phyloP scores from a whole-genome alignment of 2,113 vertebrate genomes.

The Rafetus swinhoei region DNA sequence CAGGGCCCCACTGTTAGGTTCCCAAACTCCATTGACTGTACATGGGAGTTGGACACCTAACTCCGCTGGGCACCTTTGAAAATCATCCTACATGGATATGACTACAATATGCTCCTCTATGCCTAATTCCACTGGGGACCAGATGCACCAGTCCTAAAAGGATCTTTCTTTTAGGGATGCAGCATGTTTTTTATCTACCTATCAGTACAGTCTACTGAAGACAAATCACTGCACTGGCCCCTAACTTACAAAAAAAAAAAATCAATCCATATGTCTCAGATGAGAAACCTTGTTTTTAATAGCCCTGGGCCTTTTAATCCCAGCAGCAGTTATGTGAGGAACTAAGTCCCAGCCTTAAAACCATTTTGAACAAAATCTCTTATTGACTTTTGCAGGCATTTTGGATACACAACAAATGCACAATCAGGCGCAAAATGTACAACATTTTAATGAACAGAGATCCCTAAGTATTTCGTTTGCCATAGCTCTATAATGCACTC shows the following conservation, averaged over 20 bases:
- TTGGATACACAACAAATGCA: not conserved
- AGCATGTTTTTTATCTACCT: not conserved
- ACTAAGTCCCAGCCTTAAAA: slow-evolving; percentile 10
- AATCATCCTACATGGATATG: not conserved
- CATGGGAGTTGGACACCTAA: not conserved
- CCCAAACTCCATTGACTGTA: not conserved
- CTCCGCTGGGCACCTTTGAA: not conserved
- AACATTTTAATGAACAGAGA: slow-evolving; percentile 13
- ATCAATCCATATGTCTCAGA: not conserved
- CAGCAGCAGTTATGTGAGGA: not conserved
- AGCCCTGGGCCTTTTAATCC: not conserved
- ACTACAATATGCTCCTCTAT: not conserved
- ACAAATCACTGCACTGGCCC: not conserved
- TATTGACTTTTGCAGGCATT: not conserved
- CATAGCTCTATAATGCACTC: not conserved
- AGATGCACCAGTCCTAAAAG: not conserved
- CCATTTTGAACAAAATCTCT: not conserved
- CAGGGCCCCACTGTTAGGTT: not conserved
- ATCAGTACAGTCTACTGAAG: not conserved
- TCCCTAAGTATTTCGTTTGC: slow-evolving; percentile 9
- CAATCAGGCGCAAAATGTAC: not conserved
- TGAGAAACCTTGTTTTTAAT: not conserved
- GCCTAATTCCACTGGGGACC: not conserved
- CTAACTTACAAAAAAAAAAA: not conserved
- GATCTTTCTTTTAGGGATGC: not conserved